phyloP scores from a whole-genome alignment of 1,140 invertebrate genomes.

The Bradysia coprophila region DNA sequence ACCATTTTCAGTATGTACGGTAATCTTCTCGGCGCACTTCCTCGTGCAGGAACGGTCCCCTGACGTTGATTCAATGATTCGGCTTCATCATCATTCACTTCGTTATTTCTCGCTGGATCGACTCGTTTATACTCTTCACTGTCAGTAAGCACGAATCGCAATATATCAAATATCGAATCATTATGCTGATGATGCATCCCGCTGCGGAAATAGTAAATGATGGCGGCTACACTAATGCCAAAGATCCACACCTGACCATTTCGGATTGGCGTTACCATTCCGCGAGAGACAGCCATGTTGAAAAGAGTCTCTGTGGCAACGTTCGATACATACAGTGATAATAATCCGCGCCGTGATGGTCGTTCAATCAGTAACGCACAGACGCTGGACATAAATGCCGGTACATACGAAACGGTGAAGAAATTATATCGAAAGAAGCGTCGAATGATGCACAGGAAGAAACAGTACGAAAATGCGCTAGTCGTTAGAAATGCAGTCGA shows the following conservation, averaged over 20 bases:
- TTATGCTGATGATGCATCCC: slow-evolving; percentile 23
- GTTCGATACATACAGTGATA: slow-evolving; percentile 65
- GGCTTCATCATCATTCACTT: slow-evolving; percentile 11
- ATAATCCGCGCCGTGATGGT: slow-evolving; percentile 42
- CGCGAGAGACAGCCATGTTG: slow-evolving; percentile 44
- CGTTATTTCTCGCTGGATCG: neutral
- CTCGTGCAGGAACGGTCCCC: slow-evolving; percentile 5
- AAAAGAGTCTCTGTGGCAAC: slow-evolving; percentile 63
- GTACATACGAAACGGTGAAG: slow-evolving; percentile 46
- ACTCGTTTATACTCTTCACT: slow-evolving; percentile 27
- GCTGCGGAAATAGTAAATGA: slow-evolving; percentile 37
- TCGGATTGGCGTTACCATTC: slow-evolving; percentile 36
- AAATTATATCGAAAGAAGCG: slow-evolving; percentile 46
- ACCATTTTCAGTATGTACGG: slow-evolving; percentile 21
- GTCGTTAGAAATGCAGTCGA: slow-evolving; percentile 58
- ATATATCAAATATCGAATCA: slow-evolving; percentile 43
- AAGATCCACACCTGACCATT: slow-evolving; percentile 48
- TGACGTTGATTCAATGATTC: slow-evolving; percentile 10
- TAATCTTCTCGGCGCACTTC: slow-evolving; percentile 10
- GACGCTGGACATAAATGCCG: slow-evolving; percentile 47
- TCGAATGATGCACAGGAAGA: slow-evolving; percentile 48
- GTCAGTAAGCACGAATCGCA: slow-evolving; percentile 42
- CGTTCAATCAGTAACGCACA: slow-evolving; percentile 57
- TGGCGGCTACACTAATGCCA: slow-evolving; percentile 32
- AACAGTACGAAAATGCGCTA: slow-evolving; percentile 51